These are phyloP conservation scores for Crambe crambe DNA, from an alignment of 37 sponge, comb jelly and placozoan genomes.

Conservation along the genomic window DNA sequence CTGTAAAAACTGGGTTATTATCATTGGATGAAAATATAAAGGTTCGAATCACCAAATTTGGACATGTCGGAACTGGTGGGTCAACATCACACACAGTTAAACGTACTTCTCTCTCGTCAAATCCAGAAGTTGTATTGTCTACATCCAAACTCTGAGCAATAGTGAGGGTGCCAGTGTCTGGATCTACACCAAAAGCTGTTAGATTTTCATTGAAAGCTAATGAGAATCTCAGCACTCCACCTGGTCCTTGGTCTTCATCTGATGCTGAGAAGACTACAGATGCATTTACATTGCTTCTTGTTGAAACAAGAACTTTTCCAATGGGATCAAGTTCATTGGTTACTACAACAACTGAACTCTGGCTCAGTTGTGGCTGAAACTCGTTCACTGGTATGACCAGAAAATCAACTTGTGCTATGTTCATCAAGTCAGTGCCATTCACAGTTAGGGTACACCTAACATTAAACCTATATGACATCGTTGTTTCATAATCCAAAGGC, in stretches of 20 bases:
- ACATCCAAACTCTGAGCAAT: constrained; percentile 12
- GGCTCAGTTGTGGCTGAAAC: constrained; percentile 15
- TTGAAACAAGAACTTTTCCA: constrained; percentile 6
- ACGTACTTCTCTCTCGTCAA: not conserved
- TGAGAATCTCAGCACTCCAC: constrained; percentile 10
- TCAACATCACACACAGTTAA: constrained; percentile 17
- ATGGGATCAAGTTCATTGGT: not conserved
- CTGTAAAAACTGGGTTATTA: constrained; percentile 12
- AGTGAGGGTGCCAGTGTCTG: constrained; percentile 1
- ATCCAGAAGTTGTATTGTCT: not conserved
- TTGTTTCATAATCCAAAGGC: constrained; percentile 54
- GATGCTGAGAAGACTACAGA: not conserved
- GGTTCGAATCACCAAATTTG: not conserved
- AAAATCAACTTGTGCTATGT: constrained; percentile 18
- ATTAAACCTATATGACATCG: constrained; percentile 14
- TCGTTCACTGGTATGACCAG: constrained; percentile 32
- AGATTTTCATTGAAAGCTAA: not conserved
- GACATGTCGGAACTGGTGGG: constrained; percentile 12
- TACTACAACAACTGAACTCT: not conserved
- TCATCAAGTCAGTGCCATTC: not conserved
- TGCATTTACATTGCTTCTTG: not conserved
- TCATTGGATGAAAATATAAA: constrained; percentile 16
- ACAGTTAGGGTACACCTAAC: constrained; percentile 1
- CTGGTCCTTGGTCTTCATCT: constrained; percentile 22
- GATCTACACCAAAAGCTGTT: constrained; percentile 4